Evolutionary conservation across 2,797 vertebrate genomes (phyloP).

Genomic region (Hipposideros larvatus): DNA sequence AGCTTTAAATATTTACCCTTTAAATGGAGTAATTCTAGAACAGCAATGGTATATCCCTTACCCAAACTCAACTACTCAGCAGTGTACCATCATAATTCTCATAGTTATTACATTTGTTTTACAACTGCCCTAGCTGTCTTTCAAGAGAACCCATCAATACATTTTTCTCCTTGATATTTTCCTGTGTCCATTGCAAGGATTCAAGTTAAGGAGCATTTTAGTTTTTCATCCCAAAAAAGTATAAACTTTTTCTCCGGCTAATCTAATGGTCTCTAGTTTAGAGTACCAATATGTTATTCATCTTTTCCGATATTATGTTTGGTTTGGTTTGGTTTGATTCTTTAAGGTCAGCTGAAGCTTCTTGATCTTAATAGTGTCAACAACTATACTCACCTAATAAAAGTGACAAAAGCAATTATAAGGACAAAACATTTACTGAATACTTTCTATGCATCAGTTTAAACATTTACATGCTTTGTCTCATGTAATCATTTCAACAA

Average conservation of each 20-base stretch:
- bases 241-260: not conserved
- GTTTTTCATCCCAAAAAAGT: not conserved
- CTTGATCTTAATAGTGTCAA: slow-evolving; percentile 7
- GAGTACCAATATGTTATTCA: not conserved
- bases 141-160: not conserved
- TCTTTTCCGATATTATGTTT: not conserved
- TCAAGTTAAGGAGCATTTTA: not conserved
- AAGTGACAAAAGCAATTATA: slow-evolving; percentile 35
- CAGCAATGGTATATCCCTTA: not conserved
- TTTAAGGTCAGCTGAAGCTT: slow-evolving; percentile 42
- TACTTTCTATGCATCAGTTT: not conserved
- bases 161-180: slow-evolving; percentile 8
- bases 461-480: slow-evolving; percentile 16
- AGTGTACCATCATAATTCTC: not conserved
- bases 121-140: not conserved
- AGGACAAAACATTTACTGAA: not conserved
- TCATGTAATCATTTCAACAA: slow-evolving; percentile 27
- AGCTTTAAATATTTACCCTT: slow-evolving; percentile 10
- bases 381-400: slow-evolving; percentile 5
- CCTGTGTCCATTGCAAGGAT: not conserved
- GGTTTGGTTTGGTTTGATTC: not conserved
- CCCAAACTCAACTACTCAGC: not conserved
- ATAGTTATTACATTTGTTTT: slow-evolving; percentile 1
- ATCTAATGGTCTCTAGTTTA: slow-evolving; percentile 42
- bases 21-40: not conserved